A percentile compares a stretch with the other conserved stretches of the same genome.
Evolutionary conservation across 2,888 invertebrate species (phyloP).

Genomic region (Euplagia quadripunctaria): DNA sequence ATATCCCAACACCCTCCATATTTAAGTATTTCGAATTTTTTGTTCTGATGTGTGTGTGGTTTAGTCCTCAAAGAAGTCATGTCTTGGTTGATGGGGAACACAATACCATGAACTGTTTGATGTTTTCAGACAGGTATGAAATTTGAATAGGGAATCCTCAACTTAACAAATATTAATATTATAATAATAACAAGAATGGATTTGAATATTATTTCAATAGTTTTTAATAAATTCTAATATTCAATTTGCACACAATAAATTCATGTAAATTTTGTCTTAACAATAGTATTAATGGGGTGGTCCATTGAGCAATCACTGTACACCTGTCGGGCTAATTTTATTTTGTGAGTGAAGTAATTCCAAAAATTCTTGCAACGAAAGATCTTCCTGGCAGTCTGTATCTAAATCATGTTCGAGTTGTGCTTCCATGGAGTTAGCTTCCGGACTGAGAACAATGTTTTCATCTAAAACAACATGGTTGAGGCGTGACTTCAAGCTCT

Average conservation of each 20-base stretch:
- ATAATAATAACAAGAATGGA: slow-evolving; percentile 52
- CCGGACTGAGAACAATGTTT: slow-evolving; percentile 83
- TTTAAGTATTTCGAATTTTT: too few relatives aligned
- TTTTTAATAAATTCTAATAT: slow-evolving; percentile 75
- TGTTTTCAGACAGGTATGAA: not conserved
- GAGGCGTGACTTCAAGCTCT: slow-evolving; percentile 82
- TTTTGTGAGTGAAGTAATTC: slow-evolving; percentile 83
- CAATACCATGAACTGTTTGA: not conserved
- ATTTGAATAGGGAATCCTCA: not conserved
- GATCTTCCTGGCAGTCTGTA: slow-evolving; percentile 84
- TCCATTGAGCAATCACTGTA: slow-evolving; percentile 68
- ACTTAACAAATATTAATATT: slow-evolving; percentile 10
- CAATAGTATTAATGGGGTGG: slow-evolving; percentile 37
- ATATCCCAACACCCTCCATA: too few relatives aligned
- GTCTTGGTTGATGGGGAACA: not conserved
- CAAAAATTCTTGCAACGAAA: slow-evolving; percentile 83
- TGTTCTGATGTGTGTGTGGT: too few relatives aligned
- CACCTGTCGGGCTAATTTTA: slow-evolving; percentile 74
- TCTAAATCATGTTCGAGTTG: slow-evolving; percentile 84
- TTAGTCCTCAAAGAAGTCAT: too few relatives aligned
- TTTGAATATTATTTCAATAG: slow-evolving; percentile 64
- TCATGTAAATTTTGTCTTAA: slow-evolving; percentile 72
- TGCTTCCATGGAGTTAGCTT: slow-evolving; percentile 82
- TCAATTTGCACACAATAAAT: slow-evolving; percentile 80
- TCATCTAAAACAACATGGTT: slow-evolving; percentile 85